Conservation (phyloP, 2,888 invertebrate species). For the Bombyx huttoni region DNA sequence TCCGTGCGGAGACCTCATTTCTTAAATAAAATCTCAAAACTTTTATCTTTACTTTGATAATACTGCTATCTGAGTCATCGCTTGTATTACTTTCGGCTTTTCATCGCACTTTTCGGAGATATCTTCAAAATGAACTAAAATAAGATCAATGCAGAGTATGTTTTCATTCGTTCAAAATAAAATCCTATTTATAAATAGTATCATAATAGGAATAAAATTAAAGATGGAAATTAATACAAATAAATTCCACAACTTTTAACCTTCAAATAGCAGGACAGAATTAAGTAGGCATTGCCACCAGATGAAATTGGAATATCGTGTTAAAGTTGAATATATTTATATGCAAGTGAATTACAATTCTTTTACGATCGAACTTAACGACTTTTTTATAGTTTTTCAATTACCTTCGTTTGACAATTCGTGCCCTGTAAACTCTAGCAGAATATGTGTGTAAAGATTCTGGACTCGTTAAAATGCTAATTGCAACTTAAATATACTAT, state of each 20-base stretch:
- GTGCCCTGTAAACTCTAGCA: slow-evolving; percentile 59
- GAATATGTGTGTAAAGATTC: slow-evolving; percentile 47
- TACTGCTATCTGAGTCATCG: slow-evolving; percentile 33
- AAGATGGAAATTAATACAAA: neutral
- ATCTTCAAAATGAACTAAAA: slow-evolving; percentile 15
- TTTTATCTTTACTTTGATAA: slow-evolving; percentile 56
- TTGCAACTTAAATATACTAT: slow-evolving; percentile 15
- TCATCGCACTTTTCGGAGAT: slow-evolving; percentile 15
- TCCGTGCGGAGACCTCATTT: slow-evolving; percentile 30
- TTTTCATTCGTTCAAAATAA: slow-evolving; percentile 4
- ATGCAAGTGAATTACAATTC: slow-evolving; percentile 45
- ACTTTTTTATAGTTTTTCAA: slow-evolving; percentile 61
- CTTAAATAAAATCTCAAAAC: slow-evolving; percentile 57
- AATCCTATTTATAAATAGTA: neutral
- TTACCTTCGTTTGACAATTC: slow-evolving; percentile 58
- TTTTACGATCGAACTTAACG: slow-evolving; percentile 64
- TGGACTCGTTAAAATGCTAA: slow-evolving; percentile 56
- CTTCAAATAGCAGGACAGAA: slow-evolving; percentile 1
- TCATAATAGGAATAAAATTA: too few species aligned
- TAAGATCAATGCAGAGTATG: slow-evolving; percentile 11
- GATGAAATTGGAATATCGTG: slow-evolving; percentile 12
- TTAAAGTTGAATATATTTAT: slow-evolving; percentile 24
- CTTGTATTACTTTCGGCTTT: slow-evolving; percentile 25
- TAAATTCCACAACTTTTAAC: too few species aligned
- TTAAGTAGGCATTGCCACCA: slow-evolving; percentile 5